Evolutionary conservation across 2,888 invertebrate species (phyloP), one percentile per base, ranked within the genome.

Genomic region (Mystacides longicornis): DNA sequence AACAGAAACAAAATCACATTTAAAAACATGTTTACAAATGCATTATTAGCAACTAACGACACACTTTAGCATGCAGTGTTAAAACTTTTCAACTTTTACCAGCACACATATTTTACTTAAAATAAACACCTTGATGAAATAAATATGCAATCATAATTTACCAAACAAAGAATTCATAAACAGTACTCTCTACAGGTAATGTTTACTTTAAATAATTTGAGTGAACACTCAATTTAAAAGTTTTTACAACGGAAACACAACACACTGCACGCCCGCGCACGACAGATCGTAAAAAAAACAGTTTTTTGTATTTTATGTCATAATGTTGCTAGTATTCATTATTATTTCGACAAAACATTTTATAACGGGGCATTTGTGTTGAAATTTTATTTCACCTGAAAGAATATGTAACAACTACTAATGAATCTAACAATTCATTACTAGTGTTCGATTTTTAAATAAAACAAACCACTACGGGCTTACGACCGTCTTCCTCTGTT

Each of bases 11-110:
- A 37, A 7, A 37, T 37, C 37, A 37, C 37, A 37, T 37, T 7
- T 37, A 37, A 37, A 16, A 7, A 37, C 14, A 14, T 37, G 37
- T 37, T 37, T 37, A 37, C 37, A 37, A 37, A 37, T 37, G 37
- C 37, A 37, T 14, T 37, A 37, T 37, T 37, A 37, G 37, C 37
- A 37, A 37, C 37, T 37, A 14, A 37, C 37, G 37, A 37, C 37
- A 37, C 16, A 37, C 37, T 37, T 37, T 14, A n/a, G n/a, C n/a
- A n/a, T n/a, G n/a, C n/a, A n/a, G 14, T 27, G 37, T 37, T 7
- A 14, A 37, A 37, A 37, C 37, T 27, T 27, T 27, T 27, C 27
- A 27, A 27, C 27, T 37, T 37, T 37, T 37, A 37, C 37, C 37
- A 37, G 16, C 37, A 37, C 37, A 14, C 14, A 3, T 37, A 37